Base-by-base conservation (phyloP, 2,888 invertebrate species). In the Anticlea derivata region DNA sequence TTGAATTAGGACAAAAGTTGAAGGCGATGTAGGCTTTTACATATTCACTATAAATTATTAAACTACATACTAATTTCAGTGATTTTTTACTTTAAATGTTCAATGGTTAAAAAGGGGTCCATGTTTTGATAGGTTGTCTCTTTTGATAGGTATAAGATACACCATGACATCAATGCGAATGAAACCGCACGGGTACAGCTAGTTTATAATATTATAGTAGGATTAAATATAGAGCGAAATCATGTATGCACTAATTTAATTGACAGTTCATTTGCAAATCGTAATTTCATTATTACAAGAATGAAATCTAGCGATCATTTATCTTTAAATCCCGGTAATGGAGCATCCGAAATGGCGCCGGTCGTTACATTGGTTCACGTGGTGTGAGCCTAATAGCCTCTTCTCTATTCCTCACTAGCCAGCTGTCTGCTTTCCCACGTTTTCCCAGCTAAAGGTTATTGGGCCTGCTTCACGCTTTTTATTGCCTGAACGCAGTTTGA, bases 401-500 rank as follows among this genome's bases (percentile, higher is more conserved):
- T 52, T 75, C 83, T 80, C 82, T 82, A 82, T 80, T 82, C 79
- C 80, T 79, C 80, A 81, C 86, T 86, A 82, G 71, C 68, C 89
- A 86, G 83, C 80, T 89, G 89, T 68, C 68, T 60, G 56, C 53
- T 65, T 81, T 88, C 89, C 82, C 89, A 88, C 88, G 86, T 76
- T 35, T 72, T 75, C 80, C 75, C 75, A 70, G 75, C 81, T 76
- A 83, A 86, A 87, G 87, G 88, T 87, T 89, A 88, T 87, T 86
- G 83, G 85, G 83, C 80, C 80, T 84, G 81, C 86, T 86, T 84
- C 84, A 88, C 82, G 84, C 86, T 88, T 90, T 90, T 90, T 90
- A 88, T 87, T 86, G 88, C 89, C 81, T 75, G 76, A 84, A 87
- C 87, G 84, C 85, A 86, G 86, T 89, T 89, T 88, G 86, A 87